phyloP scores from a whole-genome alignment of 2,113 vertebrate species.

The Psilopsiagon aymara region DNA sequence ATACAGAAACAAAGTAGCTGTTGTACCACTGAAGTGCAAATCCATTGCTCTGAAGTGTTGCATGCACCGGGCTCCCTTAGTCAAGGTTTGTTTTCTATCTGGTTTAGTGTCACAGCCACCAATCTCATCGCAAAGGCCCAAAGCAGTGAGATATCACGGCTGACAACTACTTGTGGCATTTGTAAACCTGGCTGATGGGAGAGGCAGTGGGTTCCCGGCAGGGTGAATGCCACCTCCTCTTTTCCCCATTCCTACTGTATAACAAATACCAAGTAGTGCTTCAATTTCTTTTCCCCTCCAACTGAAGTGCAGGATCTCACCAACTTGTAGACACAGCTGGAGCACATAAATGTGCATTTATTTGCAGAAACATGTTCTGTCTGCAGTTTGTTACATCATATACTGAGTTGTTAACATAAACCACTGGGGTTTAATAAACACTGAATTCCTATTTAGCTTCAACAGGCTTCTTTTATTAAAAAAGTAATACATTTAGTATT shows the following conservation, averaged over 20 bases:
- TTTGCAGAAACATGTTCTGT: background rate
- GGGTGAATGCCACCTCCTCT: background rate
- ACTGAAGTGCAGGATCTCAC: background rate
- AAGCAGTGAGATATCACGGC: background rate
- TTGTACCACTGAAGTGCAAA: background rate
- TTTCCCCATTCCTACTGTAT: background rate
- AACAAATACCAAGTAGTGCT: background rate
- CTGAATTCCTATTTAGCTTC: background rate
- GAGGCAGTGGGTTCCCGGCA: background rate
- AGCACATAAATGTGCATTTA: background rate
- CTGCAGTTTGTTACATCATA: background rate
- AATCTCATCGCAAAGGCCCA: background rate
- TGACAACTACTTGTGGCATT: background rate
- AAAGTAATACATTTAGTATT: background rate
- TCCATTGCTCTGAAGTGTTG: background rate
- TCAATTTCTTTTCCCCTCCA: background rate
- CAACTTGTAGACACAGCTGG: background rate
- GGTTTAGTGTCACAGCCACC: background rate
- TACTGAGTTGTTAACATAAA: background rate
- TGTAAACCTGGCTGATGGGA: background rate
- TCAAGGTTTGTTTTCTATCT: background rate
- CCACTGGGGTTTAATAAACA: constrained; percentile 23
- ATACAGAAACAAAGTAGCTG: background rate
- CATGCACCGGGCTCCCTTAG: fast-evolving
- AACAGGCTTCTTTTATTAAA: constrained; percentile 36